A percentile compares a stretch with the other conserved stretches of the same genome.
Evolutionary conservation across 2,888 invertebrate species (phyloP).

Genomic region (Asteroscopus sphinx): DNA sequence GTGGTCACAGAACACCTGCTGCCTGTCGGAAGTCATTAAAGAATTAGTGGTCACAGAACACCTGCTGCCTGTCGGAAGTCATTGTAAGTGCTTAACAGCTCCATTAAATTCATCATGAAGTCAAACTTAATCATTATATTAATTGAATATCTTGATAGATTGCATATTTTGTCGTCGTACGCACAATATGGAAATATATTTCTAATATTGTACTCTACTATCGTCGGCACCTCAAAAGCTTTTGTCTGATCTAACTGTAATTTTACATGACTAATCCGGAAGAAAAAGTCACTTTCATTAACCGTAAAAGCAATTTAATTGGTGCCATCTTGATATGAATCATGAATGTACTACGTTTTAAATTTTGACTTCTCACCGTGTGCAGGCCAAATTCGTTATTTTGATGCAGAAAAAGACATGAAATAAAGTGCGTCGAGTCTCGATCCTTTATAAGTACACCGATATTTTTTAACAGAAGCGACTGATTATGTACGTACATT

Average conservation of each 20-base stretch:
- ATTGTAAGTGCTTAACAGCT: slow-evolving; percentile 18
- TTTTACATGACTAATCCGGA: slow-evolving; percentile 38
- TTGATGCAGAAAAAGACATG: slow-evolving; percentile 2
- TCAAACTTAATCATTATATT: slow-evolving; percentile 28
- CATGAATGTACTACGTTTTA: slow-evolving; percentile 35
- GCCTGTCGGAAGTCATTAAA: too few species aligned
- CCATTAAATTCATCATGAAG: slow-evolving; percentile 35
- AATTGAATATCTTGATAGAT: too few species aligned
- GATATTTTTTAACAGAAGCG: slow-evolving; percentile 21
- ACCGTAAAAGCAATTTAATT: slow-evolving; percentile 42
- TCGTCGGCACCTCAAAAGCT: slow-evolving; percentile 24
- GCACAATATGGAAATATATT: slow-evolving; percentile 22
- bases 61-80: slow-evolving; percentile 27
- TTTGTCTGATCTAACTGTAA: slow-evolving; percentile 43
- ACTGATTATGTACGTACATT: slow-evolving; percentile 30
- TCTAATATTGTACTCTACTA: background rate
- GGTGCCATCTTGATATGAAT: slow-evolving; percentile 45
- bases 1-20: too few species aligned
- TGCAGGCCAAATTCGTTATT: slow-evolving; percentile 7
- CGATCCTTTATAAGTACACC: slow-evolving; percentile 4
- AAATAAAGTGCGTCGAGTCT: slow-evolving; percentile 4
- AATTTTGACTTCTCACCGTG: slow-evolving; percentile 37
- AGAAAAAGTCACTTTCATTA: slow-evolving; percentile 49
- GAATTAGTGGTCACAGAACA: slow-evolving; percentile 33
- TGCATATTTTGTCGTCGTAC: slow-evolving; percentile 8